Evolutionary conservation across 1,140 invertebrate genomes (phyloP).

Genomic region (Drosophila grimshawi): DNA sequence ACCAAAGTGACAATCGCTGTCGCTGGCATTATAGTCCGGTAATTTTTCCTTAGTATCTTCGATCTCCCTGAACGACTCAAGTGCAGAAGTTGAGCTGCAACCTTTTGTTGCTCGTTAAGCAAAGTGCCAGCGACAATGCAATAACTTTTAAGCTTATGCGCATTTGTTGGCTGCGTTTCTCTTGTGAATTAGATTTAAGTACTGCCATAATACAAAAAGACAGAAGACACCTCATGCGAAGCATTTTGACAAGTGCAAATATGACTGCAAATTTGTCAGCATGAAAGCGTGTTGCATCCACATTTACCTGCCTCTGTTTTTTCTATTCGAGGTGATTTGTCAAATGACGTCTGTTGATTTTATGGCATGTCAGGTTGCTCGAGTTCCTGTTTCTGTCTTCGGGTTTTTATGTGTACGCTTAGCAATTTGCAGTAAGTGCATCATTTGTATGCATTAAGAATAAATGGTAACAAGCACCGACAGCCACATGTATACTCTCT

Average conservation of each 20-base stretch:
- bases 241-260: conserved; percentile 51
- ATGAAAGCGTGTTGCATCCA: not conserved
- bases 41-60: conserved; percentile 15
- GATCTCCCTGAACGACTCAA: conserved; percentile 2
- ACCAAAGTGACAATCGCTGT: conserved; percentile 25
- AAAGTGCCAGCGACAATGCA: conserved; percentile 58
- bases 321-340: conserved; percentile 18
- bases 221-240: conserved; percentile 8
- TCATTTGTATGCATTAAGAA: conserved; percentile 77
- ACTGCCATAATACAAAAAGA: conserved; percentile 3
- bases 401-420: conserved; percentile 22
- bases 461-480: conserved; percentile 42
- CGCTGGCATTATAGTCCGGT: not conserved
- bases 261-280: conserved; percentile 53
- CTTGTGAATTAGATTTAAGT: conserved; percentile 60
- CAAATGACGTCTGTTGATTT: conserved; percentile 76
- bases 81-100: conserved; percentile 11
- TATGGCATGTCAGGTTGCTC: conserved; percentile 56
- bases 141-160: conserved; percentile 52
- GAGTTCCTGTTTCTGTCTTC: conserved; percentile 16
- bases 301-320: not conserved
- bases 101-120: conserved; percentile 51
- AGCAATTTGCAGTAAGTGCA: conserved; percentile 73
- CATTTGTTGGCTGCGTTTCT: conserved; percentile 59
- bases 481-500: conserved; percentile 23